phyloP scores from a whole-genome alignment of 2,888 invertebrate species.

The Mesorhabditis spiculigera region DNA sequence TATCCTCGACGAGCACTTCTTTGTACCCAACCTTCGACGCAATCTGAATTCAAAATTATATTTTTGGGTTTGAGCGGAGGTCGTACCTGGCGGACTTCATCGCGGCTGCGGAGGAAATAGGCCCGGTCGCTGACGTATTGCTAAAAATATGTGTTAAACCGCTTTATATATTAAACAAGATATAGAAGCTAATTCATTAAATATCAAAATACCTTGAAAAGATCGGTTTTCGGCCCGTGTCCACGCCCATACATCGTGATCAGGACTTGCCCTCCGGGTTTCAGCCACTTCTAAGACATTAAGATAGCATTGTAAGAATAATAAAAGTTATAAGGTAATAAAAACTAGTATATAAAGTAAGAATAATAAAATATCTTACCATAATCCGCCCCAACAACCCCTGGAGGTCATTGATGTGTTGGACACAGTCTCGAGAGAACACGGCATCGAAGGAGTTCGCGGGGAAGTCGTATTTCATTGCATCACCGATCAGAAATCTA shows the following conservation, averaged over 20 bases:
- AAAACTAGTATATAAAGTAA: too few relatives aligned
- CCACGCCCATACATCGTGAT: conserved; percentile 66
- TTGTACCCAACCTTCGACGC: conserved; percentile 63
- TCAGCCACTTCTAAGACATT: conserved; percentile 62
- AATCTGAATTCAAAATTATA: conserved; percentile 49
- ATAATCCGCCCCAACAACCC: conserved; percentile 62
- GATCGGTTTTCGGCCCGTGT: conserved; percentile 60
- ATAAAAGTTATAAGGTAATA: too few relatives aligned
- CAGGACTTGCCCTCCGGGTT: conserved; percentile 65
- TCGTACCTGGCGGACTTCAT: conserved; percentile 60
- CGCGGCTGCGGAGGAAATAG: conserved; percentile 62
- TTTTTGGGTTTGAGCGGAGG: too few relatives aligned
- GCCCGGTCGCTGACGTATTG: conserved; percentile 64
- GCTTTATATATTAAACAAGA: too few relatives aligned
- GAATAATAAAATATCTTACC: conserved; percentile 52
- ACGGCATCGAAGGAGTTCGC: conserved; percentile 64
- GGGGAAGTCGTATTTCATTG: conserved; percentile 62
- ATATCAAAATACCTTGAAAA: conserved; percentile 24
- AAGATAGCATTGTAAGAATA: too few relatives aligned
- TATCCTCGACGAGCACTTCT: conserved; percentile 63
- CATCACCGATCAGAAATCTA: conserved; percentile 64
- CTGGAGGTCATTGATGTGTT: conserved; percentile 65
- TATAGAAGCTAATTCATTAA: background rate
- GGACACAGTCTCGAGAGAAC: conserved; percentile 65
- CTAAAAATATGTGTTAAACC: conserved; percentile 23